Percentiles rank a stretch among this genome's conserved stretches.
These are phyloP conservation scores for Manacus vitellinus DNA, from an alignment of 2,113 vertebrate genomes.

Conservation along the genomic window DNA sequence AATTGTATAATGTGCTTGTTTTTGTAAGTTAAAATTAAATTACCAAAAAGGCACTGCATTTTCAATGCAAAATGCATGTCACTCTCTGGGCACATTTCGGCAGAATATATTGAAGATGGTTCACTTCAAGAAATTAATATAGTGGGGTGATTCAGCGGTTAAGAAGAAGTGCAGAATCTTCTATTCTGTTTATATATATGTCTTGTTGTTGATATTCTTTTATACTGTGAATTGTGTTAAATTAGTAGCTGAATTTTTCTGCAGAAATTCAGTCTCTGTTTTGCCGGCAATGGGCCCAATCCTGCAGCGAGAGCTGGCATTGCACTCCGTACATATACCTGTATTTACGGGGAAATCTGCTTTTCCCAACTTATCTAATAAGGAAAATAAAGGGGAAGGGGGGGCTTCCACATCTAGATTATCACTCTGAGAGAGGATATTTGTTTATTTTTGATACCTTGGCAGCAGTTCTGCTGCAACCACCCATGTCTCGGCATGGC, in stretches of 20 bases:
- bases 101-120: neutral
- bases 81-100: neutral
- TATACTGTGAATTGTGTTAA: neutral
- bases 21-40: neutral
- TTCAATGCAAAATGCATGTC: neutral
- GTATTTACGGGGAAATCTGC: neutral
- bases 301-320: neutral
- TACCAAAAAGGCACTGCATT: neutral
- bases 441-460: neutral
- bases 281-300: neutral
- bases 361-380: neutral
- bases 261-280: neutral
- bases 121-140: neutral
- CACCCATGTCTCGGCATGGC: neutral
- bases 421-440: neutral
- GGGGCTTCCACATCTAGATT: neutral
- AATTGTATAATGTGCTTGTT: neutral
- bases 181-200: neutral
- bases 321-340: neutral
- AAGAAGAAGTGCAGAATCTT: neutral
- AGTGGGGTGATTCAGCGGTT: neutral
- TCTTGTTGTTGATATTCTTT: neutral
- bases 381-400: neutral
- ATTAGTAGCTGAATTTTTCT: neutral
- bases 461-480: neutral